A percentile compares a stretch with the other conserved stretches of the same genome.
Evolutionary conservation across 2,113 vertebrate genomes (phyloP).

Genomic region (Megaptera novaeangliae): DNA sequence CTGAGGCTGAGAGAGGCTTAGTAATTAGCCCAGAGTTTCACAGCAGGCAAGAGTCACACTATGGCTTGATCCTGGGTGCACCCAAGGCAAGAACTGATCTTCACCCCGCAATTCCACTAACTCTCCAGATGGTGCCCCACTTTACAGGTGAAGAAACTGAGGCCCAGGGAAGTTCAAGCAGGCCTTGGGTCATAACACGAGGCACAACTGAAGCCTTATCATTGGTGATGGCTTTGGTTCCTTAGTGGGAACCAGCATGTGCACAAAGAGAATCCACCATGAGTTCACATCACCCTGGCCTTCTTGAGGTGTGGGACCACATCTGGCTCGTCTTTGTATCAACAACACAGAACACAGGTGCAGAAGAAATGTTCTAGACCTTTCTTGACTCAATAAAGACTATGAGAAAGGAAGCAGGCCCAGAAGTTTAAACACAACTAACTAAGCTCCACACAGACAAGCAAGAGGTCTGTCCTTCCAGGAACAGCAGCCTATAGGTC

Average conservation of each 20-base stretch:
- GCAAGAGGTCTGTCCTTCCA: background rate
- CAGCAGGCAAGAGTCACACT: background rate
- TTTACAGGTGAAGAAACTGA: background rate
- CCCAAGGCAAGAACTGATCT: background rate
- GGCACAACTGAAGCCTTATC: background rate
- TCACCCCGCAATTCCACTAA: background rate
- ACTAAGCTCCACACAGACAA: background rate
- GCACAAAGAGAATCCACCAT: background rate
- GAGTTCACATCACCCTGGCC: background rate
- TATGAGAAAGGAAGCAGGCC: background rate
- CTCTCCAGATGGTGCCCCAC: background rate
- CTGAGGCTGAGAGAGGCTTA: background rate
- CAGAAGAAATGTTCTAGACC: background rate
- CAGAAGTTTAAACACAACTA: background rate
- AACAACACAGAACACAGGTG: background rate
- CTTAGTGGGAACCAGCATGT: background rate
- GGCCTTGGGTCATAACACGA: background rate
- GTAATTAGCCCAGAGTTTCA: background rate
- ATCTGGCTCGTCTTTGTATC: background rate
- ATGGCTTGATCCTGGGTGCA: background rate
- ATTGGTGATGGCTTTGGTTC: background rate
- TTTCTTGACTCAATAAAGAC: background rate
- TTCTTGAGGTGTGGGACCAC: background rate
- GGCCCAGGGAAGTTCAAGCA: background rate
- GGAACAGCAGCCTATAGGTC: background rate